Evolutionary conservation across 2,113 vertebrate genomes (phyloP).

Genomic region (western clawed frog (Xenopus tropicalis)): UCB_Xtro_10.0 CM004446.2:86942001-86942500

Average conservation of each 20-base stretch:
- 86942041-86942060: background rate
- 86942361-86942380: background rate
- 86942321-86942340: background rate
- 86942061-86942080: slow-evolving; percentile 19
- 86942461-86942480: too few species aligned
- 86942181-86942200: slow-evolving; percentile 38
- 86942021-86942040: background rate
- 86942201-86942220: slow-evolving; percentile 30
- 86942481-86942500: too few species aligned
- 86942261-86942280: slow-evolving; percentile 24
- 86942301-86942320: slow-evolving; percentile 5
- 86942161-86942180: slow-evolving; percentile 21
- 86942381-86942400: background rate
- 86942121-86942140: slow-evolving; percentile 16
- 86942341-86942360: slow-evolving; percentile 2
- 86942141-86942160: background rate
- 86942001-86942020: background rate
- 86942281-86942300: slow-evolving; percentile 9
- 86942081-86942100: slow-evolving; percentile 33
- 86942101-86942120: slow-evolving; percentile 22
- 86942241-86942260: slow-evolving; percentile 11
- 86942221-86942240: slow-evolving; percentile 26
- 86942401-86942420: background rate
- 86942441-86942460: background rate
- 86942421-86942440: background rate